These are phyloP conservation scores for Caenorhabditis imperialis DNA, from an alignment of 2,888 invertebrate species.

Conservation along the genomic window DNA sequence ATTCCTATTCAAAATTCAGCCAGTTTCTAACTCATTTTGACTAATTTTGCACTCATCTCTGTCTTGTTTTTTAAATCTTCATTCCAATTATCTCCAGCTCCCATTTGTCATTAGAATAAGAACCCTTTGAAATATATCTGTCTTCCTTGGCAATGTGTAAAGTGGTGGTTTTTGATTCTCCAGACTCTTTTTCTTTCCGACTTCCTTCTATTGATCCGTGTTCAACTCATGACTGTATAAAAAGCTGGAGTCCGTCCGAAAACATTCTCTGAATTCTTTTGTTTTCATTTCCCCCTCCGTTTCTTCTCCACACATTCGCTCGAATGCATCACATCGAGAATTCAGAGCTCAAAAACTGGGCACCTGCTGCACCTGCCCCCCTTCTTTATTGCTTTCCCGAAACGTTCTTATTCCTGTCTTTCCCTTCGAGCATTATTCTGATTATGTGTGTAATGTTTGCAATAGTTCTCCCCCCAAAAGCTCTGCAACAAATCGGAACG, in stretches of 20 bases:
- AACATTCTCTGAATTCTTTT: conserved; percentile 2
- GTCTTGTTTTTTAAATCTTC: no score
- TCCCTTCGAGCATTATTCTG: neutral
- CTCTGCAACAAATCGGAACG: neutral
- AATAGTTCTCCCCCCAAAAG: neutral
- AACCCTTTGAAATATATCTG: no score
- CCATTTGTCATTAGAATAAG: no score
- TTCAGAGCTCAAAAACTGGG: conserved; percentile 25
- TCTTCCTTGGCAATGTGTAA: no score
- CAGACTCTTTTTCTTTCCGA: neutral
- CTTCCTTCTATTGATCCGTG: neutral
- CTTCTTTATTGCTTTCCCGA: conserved; percentile 1
- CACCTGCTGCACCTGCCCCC: conserved; percentile 38
- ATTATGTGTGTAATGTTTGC: conserved; percentile 1
- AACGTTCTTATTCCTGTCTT: neutral
- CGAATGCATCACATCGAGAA: conserved; percentile 4
- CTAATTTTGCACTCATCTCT: no score
- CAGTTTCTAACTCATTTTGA: no score
- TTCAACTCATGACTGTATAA: no score
- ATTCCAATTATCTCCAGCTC: no score
- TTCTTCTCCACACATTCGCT: conserved; percentile 19
- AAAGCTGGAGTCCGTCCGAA: no score
- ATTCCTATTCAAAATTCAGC: no score
- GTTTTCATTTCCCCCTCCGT: conserved; percentile 10
- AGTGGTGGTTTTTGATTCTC: no score